A percentile compares a stretch with the other conserved stretches of the same genome.
These are phyloP conservation scores for Rhinogobio ventralis DNA, from an alignment of 2,797 vertebrate genomes.

Conservation along the genomic window DNA sequence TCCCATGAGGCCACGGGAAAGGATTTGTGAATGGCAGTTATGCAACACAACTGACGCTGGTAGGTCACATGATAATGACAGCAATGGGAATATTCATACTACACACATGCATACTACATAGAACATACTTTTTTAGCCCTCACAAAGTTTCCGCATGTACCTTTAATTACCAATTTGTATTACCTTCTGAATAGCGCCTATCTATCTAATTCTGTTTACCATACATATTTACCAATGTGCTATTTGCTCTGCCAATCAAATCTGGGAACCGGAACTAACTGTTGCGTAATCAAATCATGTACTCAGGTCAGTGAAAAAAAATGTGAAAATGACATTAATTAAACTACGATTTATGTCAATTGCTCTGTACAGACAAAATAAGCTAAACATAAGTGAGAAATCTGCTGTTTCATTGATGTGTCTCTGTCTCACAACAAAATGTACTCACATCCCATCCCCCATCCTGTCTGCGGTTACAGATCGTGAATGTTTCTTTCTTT, in stretches of 20 bases:
- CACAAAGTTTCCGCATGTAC: not conserved
- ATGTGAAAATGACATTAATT: not conserved
- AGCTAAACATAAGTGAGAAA: not conserved
- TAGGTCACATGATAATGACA: too few species aligned
- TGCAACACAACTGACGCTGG: too few species aligned
- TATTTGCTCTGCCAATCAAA: not conserved
- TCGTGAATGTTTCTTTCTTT: not conserved
- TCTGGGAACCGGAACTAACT: not conserved
- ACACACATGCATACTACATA: too few species aligned
- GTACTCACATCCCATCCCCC: slow-evolving; percentile 23
- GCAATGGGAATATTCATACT: too few species aligned
- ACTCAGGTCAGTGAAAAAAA: too few species aligned
- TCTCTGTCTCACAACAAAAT: slow-evolving; percentile 6
- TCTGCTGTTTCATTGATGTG: slow-evolving; percentile 10
- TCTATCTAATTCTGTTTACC: not conserved
- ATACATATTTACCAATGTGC: not conserved
- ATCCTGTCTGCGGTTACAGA: slow-evolving; percentile 25
- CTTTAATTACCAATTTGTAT: not conserved
- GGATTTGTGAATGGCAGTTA: too few species aligned
- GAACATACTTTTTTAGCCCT: too few species aligned
- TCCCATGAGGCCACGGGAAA: too few species aligned
- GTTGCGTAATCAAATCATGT: not conserved
- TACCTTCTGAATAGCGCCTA: not conserved
- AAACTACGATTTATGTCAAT: not conserved
- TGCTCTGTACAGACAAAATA: not conserved